Evolutionary conservation across 35 echinoderm and acorn worm species (phyloP).

Genomic region (Diadema setosum): DNA sequence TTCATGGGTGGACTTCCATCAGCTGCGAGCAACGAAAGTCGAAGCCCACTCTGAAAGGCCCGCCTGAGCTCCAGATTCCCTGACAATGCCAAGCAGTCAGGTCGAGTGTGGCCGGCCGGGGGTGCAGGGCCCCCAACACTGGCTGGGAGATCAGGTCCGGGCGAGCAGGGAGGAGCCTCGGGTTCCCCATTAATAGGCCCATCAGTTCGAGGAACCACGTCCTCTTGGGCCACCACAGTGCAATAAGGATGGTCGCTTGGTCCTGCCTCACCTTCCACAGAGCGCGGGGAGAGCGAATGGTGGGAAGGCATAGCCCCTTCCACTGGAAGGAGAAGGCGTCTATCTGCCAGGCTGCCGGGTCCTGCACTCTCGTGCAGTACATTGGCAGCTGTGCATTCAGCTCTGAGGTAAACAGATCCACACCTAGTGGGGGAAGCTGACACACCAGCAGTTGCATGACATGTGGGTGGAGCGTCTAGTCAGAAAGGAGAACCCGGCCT

Average conservation of each 20-base stretch:
- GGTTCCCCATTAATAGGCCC: neutral
- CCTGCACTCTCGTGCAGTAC: neutral
- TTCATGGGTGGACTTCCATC: neutral
- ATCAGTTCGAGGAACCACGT: neutral
- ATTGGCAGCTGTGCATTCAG: neutral
- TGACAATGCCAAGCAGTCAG: neutral
- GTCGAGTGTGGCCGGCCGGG: neutral
- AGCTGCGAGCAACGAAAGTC: neutral
- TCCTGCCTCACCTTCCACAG: neutral
- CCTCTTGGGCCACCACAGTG: neutral
- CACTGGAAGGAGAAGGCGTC: slow-evolving; percentile 19
- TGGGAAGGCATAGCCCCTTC: slow-evolving; percentile 8
- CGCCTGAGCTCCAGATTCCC: neutral
- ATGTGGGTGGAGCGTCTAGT: neutral
- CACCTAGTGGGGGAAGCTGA: neutral
- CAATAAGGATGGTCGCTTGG: neutral
- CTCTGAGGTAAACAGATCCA: slow-evolving; percentile 42
- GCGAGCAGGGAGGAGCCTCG: too few species aligned
- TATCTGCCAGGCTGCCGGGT: slow-evolving; percentile 7
- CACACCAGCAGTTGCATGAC: neutral
- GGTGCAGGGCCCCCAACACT: neutral
- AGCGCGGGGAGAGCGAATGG: neutral
- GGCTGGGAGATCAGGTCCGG: neutral
- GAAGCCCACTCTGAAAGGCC: too few species aligned
- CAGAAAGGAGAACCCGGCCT: neutral